A percentile compares a stretch with the other conserved stretches of the same genome.
Conservation (phyloP, 2,113 vertebrate species). For the Macquaria australasica region DNA sequence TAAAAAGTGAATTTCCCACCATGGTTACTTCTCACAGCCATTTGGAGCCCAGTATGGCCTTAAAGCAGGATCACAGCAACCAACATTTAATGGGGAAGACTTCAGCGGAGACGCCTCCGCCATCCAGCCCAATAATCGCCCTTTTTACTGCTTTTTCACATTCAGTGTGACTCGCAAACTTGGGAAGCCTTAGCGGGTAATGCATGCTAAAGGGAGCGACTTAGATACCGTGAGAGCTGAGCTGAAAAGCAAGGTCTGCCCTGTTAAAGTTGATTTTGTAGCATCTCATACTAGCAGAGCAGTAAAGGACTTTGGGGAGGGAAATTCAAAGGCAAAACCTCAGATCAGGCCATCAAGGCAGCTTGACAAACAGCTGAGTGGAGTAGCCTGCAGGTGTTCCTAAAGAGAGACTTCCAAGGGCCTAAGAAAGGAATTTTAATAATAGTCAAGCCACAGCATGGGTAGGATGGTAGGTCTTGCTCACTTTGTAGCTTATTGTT, state of each 20-base stretch:
- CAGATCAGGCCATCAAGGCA: constrained; percentile 36
- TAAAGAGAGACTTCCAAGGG: constrained; percentile 35
- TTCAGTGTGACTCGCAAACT: not conserved
- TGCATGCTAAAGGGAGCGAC: constrained; percentile 8
- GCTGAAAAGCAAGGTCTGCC: constrained; percentile 25
- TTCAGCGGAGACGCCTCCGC: not conserved
- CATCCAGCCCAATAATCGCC: constrained; percentile 12
- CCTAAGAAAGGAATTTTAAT: constrained; percentile 28
- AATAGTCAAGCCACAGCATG: not conserved
- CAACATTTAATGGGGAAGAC: constrained; percentile 23
- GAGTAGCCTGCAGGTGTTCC: constrained; percentile 53
- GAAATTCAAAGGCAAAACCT: constrained; percentile 20
- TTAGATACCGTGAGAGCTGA: not conserved
- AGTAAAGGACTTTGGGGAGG: not conserved
- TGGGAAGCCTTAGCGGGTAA: not conserved
- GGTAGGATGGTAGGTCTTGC: not conserved
- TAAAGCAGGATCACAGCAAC: constrained; percentile 24
- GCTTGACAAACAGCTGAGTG: constrained; percentile 58
- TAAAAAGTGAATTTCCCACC: too few species aligned
- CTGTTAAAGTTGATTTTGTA: constrained; percentile 26
- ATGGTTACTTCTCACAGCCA: constrained; percentile 1
- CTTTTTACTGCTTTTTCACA: not conserved
- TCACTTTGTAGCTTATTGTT: not conserved
- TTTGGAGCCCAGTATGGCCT: not conserved
- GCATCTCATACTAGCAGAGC: constrained; percentile 18